Base-by-base conservation (phyloP, 2,888 invertebrate species). In the Watsonalla binaria region DNA sequence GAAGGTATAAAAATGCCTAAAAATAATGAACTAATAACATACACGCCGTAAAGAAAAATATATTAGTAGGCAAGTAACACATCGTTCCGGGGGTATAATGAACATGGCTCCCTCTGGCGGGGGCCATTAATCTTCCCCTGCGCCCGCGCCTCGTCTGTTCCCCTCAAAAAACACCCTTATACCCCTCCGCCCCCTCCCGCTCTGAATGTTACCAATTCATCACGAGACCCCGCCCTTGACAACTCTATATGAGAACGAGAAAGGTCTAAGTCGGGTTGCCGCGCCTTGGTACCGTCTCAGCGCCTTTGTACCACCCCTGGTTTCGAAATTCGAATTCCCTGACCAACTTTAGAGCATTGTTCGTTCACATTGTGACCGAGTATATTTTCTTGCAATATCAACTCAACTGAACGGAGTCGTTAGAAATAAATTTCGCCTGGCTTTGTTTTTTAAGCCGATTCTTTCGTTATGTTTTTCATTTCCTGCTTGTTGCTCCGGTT, bases 211-310 rank as follows among this genome's bases (percentile, higher is more conserved):
- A 78, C 84, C 88, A 89, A 92, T 92, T 87, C 91, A 91, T 91
- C 90, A 90, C 89, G 78, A 86, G 78, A 90, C 91, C 81, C 92
- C 92, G 92, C 92, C 92, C 90, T 89, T 92, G 91, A 92, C 92
- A 92, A 91, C 92, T 92, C 92, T 92, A 92, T 92, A 92, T 82
- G 90, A 82, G 82, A 79, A 79, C 68, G 73, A 74, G 70, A 58
- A 76, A 84, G 80, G 72, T 83, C 75, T 76, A 8, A 8, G 42
- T 42, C 76, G 60, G 72, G 67, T 68, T 77, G 73, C 63, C 58
- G 58, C 58, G 54, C 61, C 66, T 61, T 69, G 49, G 54, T 58
- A 59, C 58, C 62, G 70, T 57, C 56, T 63, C 61, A 47, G 15
- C 60, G 62, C 78, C 68, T 76, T 82, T 62, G 24, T 68, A 57